Conservation (phyloP, 2,888 invertebrate species). For the Eristalis pertinax region DNA sequence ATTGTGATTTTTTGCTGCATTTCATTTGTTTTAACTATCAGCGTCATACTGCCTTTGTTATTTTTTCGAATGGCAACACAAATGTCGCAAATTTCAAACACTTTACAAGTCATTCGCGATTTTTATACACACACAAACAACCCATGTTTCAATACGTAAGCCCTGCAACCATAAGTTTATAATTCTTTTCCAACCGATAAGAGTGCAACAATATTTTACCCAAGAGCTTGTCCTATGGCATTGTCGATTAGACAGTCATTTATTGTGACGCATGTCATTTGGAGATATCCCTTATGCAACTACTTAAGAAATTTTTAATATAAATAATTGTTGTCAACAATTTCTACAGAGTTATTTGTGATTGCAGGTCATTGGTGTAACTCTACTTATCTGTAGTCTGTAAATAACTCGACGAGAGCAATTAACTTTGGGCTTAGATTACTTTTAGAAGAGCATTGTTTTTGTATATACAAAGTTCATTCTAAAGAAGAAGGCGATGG, state of each 20-base stretch:
- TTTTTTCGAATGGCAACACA: too few relatives aligned
- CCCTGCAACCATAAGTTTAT: neutral
- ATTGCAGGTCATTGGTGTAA: neutral
- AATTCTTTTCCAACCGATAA: neutral
- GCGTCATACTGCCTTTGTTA: too few relatives aligned
- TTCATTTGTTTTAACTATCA: too few relatives aligned
- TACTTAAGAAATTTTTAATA: constrained; percentile 1
- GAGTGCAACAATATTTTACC: neutral
- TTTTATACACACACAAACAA: too few relatives aligned
- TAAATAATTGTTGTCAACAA: neutral
- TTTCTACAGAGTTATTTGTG: neutral
- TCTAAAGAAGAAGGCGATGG: too few relatives aligned
- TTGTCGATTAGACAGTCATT: neutral
- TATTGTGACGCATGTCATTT: neutral
- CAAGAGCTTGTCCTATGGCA: neutral
- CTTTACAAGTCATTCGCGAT: too few relatives aligned
- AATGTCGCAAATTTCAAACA: too few relatives aligned
- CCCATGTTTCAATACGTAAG: too few relatives aligned
- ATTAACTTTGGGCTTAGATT: too few relatives aligned
- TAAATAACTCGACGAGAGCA: neutral
- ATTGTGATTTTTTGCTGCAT: too few relatives aligned
- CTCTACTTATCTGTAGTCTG: neutral
- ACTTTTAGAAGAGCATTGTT: too few relatives aligned
- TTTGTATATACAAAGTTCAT: too few relatives aligned
- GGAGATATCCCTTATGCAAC: constrained; percentile 20